Conservation (phyloP, 1,140 invertebrate genomes). For the Anoplophora glabripennis region DNA sequence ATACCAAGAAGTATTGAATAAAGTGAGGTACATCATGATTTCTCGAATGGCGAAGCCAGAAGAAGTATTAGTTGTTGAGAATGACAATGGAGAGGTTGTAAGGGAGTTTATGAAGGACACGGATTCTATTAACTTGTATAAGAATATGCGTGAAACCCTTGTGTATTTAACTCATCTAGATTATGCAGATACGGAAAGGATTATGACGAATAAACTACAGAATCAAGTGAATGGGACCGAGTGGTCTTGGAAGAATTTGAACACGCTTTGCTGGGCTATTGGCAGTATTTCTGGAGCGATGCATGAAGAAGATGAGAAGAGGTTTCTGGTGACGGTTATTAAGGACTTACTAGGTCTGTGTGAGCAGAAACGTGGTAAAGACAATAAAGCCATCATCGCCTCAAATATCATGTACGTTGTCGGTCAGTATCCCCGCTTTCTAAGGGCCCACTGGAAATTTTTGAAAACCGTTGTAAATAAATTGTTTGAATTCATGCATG, state of each 20-base stretch:
- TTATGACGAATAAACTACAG: constrained; percentile 98
- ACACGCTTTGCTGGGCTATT: constrained; percentile 99
- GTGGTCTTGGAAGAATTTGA: constrained; percentile 99
- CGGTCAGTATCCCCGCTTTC: constrained; percentile 98
- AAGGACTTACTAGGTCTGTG: constrained; percentile 97
- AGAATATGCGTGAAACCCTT: constrained; percentile 98
- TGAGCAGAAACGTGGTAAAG: constrained; percentile 99
- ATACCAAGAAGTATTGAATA: constrained; percentile 68
- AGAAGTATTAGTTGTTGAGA: constrained; percentile 99
- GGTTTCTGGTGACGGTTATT: constrained; percentile 98
- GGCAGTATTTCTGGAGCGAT: constrained; percentile 99
- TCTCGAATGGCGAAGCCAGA: constrained; percentile 99
- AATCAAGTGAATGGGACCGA: constrained; percentile 99
- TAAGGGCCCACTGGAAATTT: constrained; percentile 99
- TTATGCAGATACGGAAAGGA: constrained; percentile 94
- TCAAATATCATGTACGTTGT: constrained; percentile 99
- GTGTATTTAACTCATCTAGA: constrained; percentile 99
- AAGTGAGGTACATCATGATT: constrained; percentile 98
- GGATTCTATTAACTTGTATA: constrained; percentile 98
- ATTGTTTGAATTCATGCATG: constrained; percentile 99
- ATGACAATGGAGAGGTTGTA: constrained; percentile 99
- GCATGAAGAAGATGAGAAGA: constrained; percentile 98
- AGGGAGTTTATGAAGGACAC: constrained; percentile 99
- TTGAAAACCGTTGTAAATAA: constrained; percentile 99
- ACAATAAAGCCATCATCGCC: constrained; percentile 99